Percentiles rank a stretch among this genome's conserved stretches.
Conservation (phyloP, 1,140 invertebrate species). For the Brachionus angularis region DNA sequence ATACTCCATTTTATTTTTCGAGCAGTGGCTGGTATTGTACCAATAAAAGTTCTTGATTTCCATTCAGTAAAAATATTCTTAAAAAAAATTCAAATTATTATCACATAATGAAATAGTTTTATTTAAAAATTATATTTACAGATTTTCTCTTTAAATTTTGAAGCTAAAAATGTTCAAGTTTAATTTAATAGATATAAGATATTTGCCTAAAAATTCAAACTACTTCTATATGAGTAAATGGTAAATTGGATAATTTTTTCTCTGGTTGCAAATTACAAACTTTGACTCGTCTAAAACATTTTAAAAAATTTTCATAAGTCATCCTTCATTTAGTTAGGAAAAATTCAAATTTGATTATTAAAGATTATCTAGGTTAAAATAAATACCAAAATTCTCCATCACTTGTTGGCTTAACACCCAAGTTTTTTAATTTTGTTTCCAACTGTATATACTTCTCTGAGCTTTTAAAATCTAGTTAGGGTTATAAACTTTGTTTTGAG, state of each 20-base stretch:
- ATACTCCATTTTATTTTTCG: constrained; percentile 42
- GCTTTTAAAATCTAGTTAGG: neutral
- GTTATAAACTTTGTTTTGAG: neutral
- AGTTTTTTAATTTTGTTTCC: constrained; percentile 31
- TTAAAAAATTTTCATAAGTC: constrained; percentile 38
- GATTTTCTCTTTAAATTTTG: constrained; percentile 1
- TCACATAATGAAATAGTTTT: neutral
- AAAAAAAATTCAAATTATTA: too few relatives aligned
- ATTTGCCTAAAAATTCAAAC: neutral
- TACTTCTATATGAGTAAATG: neutral
- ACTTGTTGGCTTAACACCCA: constrained; percentile 2
- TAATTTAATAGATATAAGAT: neutral
- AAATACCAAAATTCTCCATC: constrained; percentile 43
- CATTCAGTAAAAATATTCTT: constrained; percentile 28
- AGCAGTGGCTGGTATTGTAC: constrained; percentile 1
- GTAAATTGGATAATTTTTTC: neutral
- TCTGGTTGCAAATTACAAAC: constrained; percentile 26
- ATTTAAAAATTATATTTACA: neutral
- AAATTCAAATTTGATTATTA: neutral
- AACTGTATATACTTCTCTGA: constrained; percentile 15
- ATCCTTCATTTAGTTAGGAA: neutral
- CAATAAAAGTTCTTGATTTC: constrained; percentile 25
- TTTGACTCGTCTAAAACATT: constrained; percentile 37
- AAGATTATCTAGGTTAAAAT: neutral
- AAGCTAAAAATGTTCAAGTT: neutral